Percentiles rank a stretch among this genome's conserved stretches.
Conservation (phyloP, 2,113 vertebrate species). For the Xiphorhynchus elegans region DNA sequence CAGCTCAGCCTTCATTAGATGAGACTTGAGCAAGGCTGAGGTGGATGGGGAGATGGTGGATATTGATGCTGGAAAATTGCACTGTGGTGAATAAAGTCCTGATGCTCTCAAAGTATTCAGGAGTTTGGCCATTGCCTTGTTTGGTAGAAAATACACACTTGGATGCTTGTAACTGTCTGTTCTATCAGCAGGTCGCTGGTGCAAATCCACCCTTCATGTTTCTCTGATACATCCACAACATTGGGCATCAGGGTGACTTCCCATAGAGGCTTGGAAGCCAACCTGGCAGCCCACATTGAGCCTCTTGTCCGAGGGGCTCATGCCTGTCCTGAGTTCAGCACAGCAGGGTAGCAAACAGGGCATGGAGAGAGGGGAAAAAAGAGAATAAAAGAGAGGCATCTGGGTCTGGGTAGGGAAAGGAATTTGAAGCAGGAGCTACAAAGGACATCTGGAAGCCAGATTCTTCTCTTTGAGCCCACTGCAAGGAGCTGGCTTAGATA, state of each 20-base stretch:
- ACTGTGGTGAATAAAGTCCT: background rate
- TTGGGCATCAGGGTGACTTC: fast-evolving
- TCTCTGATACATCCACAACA: background rate
- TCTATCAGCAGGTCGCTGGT: background rate
- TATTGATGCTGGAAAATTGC: background rate
- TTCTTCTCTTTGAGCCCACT: background rate
- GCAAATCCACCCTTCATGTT: background rate
- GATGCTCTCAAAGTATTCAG: background rate
- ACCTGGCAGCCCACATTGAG: background rate
- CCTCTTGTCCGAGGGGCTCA: background rate
- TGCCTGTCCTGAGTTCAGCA: background rate
- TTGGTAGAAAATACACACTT: fast-evolving
- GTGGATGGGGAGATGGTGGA: background rate
- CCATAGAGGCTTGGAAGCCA: background rate
- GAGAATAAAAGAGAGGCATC: background rate
- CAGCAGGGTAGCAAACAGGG: background rate
- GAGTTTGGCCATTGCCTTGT: background rate
- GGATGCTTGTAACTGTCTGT: background rate
- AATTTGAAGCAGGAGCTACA: conserved; percentile 7
- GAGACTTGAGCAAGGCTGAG: background rate
- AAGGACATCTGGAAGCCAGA: conserved; percentile 48
- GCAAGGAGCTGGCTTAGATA: background rate
- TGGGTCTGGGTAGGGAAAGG: background rate
- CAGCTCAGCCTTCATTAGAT: background rate
- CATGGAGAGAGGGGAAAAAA: background rate